These are phyloP conservation scores for Acanthacorydalis orientalis DNA, from an alignment of 2,888 invertebrate genomes.

Conservation along the genomic window DNA sequence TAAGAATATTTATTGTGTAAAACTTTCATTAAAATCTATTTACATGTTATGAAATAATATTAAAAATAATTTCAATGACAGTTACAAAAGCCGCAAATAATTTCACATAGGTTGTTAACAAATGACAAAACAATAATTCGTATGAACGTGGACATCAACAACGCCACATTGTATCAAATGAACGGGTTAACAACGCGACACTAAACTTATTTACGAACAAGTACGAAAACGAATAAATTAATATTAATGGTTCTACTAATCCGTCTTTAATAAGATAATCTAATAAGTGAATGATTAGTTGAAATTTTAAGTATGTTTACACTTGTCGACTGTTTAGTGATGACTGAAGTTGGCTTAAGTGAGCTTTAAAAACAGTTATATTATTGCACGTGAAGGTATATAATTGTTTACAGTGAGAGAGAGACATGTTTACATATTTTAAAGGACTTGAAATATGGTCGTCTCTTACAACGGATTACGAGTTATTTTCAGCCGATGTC, in stretches of 20 bases:
- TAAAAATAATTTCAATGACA: too few relatives aligned
- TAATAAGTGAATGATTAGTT: neutral
- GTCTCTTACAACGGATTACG: too few relatives aligned
- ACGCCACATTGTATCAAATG: neutral
- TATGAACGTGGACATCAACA: neutral
- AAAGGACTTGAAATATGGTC: too few relatives aligned
- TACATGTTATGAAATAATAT: too few relatives aligned
- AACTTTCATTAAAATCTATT: too few relatives aligned
- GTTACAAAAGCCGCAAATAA: neutral
- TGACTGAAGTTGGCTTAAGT: neutral
- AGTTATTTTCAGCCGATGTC: too few relatives aligned
- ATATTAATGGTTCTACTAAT: slow-evolving; percentile 5
- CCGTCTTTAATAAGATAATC: slow-evolving; percentile 3
- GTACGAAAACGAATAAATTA: neutral
- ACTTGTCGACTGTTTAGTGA: neutral
- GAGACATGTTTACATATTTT: too few relatives aligned
- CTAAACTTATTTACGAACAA: neutral
- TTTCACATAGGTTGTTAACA: neutral
- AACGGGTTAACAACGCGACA: neutral
- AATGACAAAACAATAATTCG: neutral
- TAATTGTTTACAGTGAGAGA: too few relatives aligned
- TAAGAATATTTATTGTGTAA: too few relatives aligned
- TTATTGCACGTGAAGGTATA: too few relatives aligned
- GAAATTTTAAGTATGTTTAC: neutral
- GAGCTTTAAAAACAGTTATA: too few relatives aligned